phyloP scores from a whole-genome alignment of 2,797 vertebrate species.

The Coregonus ussuriensis region DNA sequence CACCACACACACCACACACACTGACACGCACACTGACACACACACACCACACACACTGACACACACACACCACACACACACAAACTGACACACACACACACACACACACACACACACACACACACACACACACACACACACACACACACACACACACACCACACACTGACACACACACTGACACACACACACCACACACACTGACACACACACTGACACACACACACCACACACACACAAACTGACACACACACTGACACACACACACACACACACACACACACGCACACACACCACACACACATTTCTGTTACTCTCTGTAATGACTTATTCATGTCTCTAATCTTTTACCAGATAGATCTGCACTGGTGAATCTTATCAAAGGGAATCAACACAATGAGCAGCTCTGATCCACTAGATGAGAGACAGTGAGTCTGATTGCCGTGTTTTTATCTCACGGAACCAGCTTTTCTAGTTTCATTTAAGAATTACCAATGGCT shows the following conservation, averaged over 20 bases:
- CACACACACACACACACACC: neutral
- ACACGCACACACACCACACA: neutral
- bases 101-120: too few relatives aligned
- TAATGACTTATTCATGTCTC: constrained; percentile 47
- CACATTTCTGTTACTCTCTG: constrained; percentile 23
- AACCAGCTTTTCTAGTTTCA: constrained; percentile 46
- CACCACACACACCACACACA: too few relatives aligned
- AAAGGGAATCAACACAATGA: constrained; percentile 42
- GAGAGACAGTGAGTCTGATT: constrained; percentile 40
- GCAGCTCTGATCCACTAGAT: constrained; percentile 28
- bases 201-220: too few relatives aligned
- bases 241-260: too few relatives aligned
- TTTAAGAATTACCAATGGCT: constrained; percentile 34
- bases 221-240: too few relatives aligned
- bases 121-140: too few relatives aligned
- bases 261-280: too few relatives aligned
- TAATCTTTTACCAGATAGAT: constrained; percentile 46
- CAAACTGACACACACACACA: too few relatives aligned
- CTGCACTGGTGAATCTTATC: constrained; percentile 53
- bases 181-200: constrained; percentile 22
- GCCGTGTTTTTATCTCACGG: constrained; percentile 28
- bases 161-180: neutral
- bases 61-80: too few relatives aligned
- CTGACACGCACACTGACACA: too few relatives aligned
- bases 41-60: too few relatives aligned